Conservation (phyloP, 2,797 vertebrate genomes). For the Tragelaphus eurycerus region DNA sequence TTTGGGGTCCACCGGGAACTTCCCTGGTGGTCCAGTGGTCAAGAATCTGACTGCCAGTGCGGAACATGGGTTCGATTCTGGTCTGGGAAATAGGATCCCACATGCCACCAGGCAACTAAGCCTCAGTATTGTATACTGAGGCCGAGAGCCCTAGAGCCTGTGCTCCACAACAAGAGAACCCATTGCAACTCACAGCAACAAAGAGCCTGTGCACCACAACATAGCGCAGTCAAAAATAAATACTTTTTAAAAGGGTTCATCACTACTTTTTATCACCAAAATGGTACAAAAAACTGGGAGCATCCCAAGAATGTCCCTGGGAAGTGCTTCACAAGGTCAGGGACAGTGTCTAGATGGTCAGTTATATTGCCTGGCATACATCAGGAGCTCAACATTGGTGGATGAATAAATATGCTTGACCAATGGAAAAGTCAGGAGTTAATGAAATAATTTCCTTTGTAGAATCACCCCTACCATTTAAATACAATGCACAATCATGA, state of each 20-base stretch:
- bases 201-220: neutral
- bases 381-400: neutral
- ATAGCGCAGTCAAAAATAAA: neutral
- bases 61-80: neutral
- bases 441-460: neutral
- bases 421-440: neutral
- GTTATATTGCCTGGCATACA: neutral
- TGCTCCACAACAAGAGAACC: neutral
- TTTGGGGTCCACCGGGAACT: neutral
- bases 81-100: neutral
- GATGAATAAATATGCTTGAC: neutral
- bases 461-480: neutral
- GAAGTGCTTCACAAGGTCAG: neutral
- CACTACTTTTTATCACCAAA: neutral
- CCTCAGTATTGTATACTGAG: neutral
- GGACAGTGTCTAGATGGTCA: neutral
- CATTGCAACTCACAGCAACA: neutral
- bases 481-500: neutral
- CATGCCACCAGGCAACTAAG: neutral
- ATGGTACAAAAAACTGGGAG: neutral
- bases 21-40: neutral
- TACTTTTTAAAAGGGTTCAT: neutral
- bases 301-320: neutral
- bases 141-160: neutral
- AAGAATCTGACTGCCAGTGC: neutral